A percentile compares a stretch with the other conserved stretches of the same genome.
Conservation (phyloP, 2,888 invertebrate species). For the Ganaspis brasiliensis region DNA sequence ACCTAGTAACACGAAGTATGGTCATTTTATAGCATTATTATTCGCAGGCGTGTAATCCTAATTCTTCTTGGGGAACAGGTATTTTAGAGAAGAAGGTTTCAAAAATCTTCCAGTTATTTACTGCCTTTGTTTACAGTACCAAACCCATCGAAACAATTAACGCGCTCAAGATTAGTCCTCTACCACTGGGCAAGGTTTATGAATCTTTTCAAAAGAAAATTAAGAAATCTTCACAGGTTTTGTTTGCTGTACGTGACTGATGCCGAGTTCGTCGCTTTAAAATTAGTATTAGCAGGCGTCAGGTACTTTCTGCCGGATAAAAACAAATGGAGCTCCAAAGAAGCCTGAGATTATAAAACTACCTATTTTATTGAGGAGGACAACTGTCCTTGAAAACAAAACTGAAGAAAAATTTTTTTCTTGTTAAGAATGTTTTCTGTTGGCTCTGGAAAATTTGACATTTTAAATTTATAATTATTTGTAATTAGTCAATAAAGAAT, state of each 20-base stretch:
- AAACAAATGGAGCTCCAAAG: neutral
- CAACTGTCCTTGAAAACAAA: neutral
- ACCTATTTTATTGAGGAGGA: slow-evolving; percentile 4
- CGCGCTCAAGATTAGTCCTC: slow-evolving; percentile 12
- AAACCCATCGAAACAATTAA: slow-evolving; percentile 58
- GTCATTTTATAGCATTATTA: slow-evolving; percentile 63
- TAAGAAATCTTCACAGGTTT: neutral
- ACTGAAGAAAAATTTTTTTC: neutral
- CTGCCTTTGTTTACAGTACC: slow-evolving; percentile 60
- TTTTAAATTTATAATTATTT: too few relatives aligned
- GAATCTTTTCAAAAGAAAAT: neutral
- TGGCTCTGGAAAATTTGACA: neutral
- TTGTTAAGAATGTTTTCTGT: neutral
- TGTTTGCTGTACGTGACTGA: slow-evolving; percentile 23
- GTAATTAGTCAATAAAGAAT: too few relatives aligned
- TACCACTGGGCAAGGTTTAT: neutral
- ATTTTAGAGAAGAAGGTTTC: slow-evolving; percentile 36
- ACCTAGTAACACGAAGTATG: slow-evolving; percentile 61
- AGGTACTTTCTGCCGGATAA: neutral
- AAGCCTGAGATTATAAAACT: slow-evolving; percentile 8
- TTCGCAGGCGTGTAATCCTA: slow-evolving; percentile 72
- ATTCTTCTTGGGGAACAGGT: slow-evolving; percentile 66
- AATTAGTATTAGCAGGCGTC: slow-evolving; percentile 18
- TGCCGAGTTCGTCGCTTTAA: neutral
- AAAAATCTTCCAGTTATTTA: slow-evolving; percentile 47